Conservation (phyloP, 2,888 invertebrate genomes). For the Charanyca ferruginea region DNA sequence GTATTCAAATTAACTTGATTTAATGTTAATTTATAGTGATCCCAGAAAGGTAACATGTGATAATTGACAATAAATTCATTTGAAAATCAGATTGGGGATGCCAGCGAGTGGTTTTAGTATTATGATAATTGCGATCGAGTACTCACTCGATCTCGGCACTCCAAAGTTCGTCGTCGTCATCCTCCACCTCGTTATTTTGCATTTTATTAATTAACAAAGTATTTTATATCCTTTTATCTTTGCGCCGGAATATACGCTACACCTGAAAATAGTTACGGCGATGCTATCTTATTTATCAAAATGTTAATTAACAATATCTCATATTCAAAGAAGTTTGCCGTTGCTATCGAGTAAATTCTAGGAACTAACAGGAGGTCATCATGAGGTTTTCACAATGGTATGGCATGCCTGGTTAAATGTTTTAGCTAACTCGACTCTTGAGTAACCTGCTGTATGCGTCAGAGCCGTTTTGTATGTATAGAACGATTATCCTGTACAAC, state of each 20-base stretch:
- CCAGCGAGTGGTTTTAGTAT: constrained; percentile 63
- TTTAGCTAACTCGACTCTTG: not conserved
- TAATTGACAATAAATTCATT: constrained; percentile 44
- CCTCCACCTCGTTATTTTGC: constrained; percentile 62
- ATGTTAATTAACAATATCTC: not conserved
- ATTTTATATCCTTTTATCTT: constrained; percentile 39
- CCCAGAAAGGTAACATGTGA: constrained; percentile 42
- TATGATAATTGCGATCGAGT: constrained; percentile 64
- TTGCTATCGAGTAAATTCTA: constrained; percentile 22
- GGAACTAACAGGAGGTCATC: constrained; percentile 3
- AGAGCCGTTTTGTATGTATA: not conserved
- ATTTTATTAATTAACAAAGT: constrained; percentile 55
- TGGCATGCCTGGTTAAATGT: not conserved
- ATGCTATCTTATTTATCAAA: constrained; percentile 27
- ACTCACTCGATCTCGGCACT: constrained; percentile 82
- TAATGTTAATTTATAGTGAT: constrained; percentile 64
- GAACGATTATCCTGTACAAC: not conserved
- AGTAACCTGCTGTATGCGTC: not conserved
- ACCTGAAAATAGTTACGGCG: constrained; percentile 58
- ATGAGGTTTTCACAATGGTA: not conserved
- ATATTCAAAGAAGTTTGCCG: not conserved
- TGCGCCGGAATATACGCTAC: constrained; percentile 35
- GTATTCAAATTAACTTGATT: constrained; percentile 77
- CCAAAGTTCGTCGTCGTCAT: constrained; percentile 77
- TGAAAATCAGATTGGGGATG: constrained; percentile 44